These are phyloP conservation scores for Melanostoma mellinum DNA, from an alignment of 2,888 invertebrate genomes.

Conservation along the genomic window DNA sequence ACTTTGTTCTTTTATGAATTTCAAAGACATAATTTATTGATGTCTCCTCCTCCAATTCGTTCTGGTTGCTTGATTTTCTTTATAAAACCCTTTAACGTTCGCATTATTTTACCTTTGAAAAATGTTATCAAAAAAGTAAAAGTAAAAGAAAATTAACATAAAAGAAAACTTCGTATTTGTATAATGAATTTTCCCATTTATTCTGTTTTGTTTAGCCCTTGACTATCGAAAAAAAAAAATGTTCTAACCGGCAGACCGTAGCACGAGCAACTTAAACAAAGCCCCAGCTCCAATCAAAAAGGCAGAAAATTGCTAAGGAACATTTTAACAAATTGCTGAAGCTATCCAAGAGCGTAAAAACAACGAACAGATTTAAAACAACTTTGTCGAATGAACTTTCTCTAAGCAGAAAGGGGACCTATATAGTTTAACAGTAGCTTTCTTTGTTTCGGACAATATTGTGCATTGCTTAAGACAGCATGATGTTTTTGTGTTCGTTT, in stretches of 20 bases:
- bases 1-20: too few relatives aligned
- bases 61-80: too few relatives aligned
- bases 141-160: neutral
- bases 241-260: constrained; percentile 6
- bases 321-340: constrained; percentile 23
- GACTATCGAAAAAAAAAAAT: constrained; percentile 31
- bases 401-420: neutral
- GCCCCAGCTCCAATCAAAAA: constrained; percentile 23
- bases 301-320: constrained; percentile 26
- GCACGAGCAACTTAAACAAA: constrained; percentile 30
- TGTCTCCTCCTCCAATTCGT: too few relatives aligned
- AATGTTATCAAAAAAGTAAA: neutral
- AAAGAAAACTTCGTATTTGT: constrained; percentile 14
- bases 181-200: constrained; percentile 28
- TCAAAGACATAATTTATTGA: too few relatives aligned
- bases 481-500: constrained; percentile 37
- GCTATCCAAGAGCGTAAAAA: constrained; percentile 27
- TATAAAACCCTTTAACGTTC: too few relatives aligned
- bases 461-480: constrained; percentile 27
- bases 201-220: constrained; percentile 34
- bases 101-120: constrained; percentile 12
- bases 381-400: constrained; percentile 10
- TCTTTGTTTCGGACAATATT: constrained; percentile 25
- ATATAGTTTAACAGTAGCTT: constrained; percentile 3
- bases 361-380: constrained; percentile 20